Conservation (phyloP, 2,797 vertebrate species). For the Danionella dracula region DNA sequence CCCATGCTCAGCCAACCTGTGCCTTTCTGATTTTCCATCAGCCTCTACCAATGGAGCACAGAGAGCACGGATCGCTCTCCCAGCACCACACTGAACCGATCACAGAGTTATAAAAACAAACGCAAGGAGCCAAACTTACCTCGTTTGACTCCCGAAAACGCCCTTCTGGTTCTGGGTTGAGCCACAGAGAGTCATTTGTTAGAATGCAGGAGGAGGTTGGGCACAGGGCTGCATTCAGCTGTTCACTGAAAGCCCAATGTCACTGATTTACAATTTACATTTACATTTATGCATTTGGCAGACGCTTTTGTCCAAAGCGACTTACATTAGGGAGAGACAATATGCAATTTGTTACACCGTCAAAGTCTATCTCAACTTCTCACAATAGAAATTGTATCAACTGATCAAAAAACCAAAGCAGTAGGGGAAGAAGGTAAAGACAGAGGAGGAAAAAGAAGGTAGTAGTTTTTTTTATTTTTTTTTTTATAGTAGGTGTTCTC, state of each 20-base stretch:
- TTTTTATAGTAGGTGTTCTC: too few relatives aligned
- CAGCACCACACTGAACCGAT: conserved; percentile 57
- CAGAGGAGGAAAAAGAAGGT: too few relatives aligned
- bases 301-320: too few relatives aligned
- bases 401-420: too few relatives aligned
- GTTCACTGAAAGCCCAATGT: conserved; percentile 11
- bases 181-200: conserved; percentile 45
- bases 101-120: conserved; percentile 61
- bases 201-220: conserved; percentile 42
- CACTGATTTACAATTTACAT: too few relatives aligned
- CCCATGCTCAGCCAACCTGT: conserved; percentile 62
- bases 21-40: conserved; percentile 62
- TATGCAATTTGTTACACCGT: too few relatives aligned
- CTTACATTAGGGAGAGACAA: too few relatives aligned
- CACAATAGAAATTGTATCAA: too few relatives aligned
- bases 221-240: conserved; percentile 23
- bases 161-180: conserved; percentile 47
- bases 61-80: conserved; percentile 60
- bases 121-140: conserved; percentile 55
- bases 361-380: too few relatives aligned
- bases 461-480: too few relatives aligned
- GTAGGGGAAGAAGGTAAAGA: too few relatives aligned
- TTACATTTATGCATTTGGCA: too few relatives aligned
- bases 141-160: conserved; percentile 58
- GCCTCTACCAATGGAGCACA: conserved; percentile 65